Evolutionary conservation across 2,888 invertebrate genomes (phyloP), one percentile per base, ranked within the genome.

Genomic region (Chloroclystis v-ata): DNA sequence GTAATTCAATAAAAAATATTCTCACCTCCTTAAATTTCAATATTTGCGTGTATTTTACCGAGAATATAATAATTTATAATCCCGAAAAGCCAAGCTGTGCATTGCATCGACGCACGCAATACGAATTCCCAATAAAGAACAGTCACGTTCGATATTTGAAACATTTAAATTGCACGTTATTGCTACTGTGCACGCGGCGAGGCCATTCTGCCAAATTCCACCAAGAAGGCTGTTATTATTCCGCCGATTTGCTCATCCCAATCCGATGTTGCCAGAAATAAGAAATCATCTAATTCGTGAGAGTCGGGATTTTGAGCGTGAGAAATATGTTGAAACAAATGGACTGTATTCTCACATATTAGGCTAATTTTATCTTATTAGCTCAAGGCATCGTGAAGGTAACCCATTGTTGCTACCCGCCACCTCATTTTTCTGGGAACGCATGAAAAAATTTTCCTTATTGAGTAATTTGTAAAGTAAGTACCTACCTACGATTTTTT

Each of bases 101-200:
- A 42, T 43, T 50, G 49, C 28, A 42, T 48, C 29, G 33, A 33
- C 46, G 49, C 54, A 54, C 53, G 56, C 59, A 53, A 54, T 47
- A 45, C 49, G 45, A 47, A 52, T 52, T 37, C 46, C 42, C 42
- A 49, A 57, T 52, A 54, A 50, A 46, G 49, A 59, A 51, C 38
- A 39, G 67, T 65, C 67, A 61, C 63, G 69, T 79, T 81, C 74
- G 79, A 84, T 82, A 87, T 87, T 79, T 74, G 78, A 86, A 87
- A 79, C 81, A 87, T 87, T 87, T 87, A 87, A 86, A 87, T 87
- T 86, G 79, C 78, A 81, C 75, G 82, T 82, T 82, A 77, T 75
- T 77, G 87, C 87, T 87, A 87, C 87, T 75, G 87, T 86, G 85
- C 84, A 79, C 78, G 78, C 78, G 77, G 65, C 58, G 66, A 69